Evolutionary conservation across 2,888 invertebrate genomes (phyloP), one percentile per base, ranked within the genome.

Genomic region (Tenthredo distinguenda): DNA sequence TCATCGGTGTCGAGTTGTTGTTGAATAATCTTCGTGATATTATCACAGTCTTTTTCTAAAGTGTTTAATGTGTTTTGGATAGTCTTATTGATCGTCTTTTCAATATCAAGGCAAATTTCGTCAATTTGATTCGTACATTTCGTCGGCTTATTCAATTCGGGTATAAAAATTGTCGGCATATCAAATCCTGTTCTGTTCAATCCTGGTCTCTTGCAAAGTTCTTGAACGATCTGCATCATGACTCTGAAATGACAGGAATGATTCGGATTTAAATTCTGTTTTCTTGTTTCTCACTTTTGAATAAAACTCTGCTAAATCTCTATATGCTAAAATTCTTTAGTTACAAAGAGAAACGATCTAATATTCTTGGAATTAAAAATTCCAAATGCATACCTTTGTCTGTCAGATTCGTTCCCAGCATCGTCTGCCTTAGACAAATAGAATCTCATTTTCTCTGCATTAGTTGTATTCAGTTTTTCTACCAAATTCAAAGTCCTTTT

Each of bases 211-310:
- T 95, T 95, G 88, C 95, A 95, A 79, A 95, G 89, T 89, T 95
- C 95, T 89, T 95, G 95, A 1, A 95, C 95, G 86, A 95, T 95
- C 91, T 95, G 95, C 95, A 95, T 95, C 94, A 95, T 93, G 2
- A 95, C 95, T 86, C 95, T 93, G 79, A 12, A 50, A 77, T 77
- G 34, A 5, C 55, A 55, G 6, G n/a, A 77, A 50, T 7, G 34
- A 43, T 72, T 72, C 21, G 9, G 2, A n/a, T 79, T 40, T 43
- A 12, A 1, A 72, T 2, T 74, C 10, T 43, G 5, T 74, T 21
- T 21, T 21, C 2, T 62, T 0, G 21, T 26, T 26, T 62, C 12
- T 47, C 12, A 43, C 10, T 43, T 43, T 9, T 12, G 10, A 43
- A 43, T 12, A 43, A 43, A 12, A 43, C 12, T 12, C 3, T 37